phyloP scores from a whole-genome alignment of 1,140 invertebrate species.

The Chymomyza costata region DNA sequence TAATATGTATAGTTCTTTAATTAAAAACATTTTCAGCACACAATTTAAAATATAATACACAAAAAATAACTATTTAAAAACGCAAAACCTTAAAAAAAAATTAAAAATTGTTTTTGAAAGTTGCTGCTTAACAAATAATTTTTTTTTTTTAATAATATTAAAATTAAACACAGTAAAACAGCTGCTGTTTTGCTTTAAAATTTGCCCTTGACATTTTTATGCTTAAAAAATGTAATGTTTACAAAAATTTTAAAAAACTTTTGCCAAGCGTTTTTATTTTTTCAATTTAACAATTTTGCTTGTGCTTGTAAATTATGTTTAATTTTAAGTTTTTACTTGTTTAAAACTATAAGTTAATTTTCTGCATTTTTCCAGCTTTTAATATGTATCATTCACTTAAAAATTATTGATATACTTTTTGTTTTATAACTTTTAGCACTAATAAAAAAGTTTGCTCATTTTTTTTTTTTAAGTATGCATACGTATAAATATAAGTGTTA shows the following conservation, averaged over 20 bases:
- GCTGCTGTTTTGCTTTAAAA: background rate
- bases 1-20: no score
- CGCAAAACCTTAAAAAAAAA: no score
- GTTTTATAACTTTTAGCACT: constrained; percentile 47
- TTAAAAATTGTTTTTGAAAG: no score
- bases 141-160: background rate
- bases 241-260: no score
- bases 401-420: constrained; percentile 45
- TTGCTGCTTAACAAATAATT: no score
- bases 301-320: constrained; percentile 49
- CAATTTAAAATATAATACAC: no score
- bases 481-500: constrained; percentile 43
- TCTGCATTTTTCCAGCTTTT: constrained; percentile 69
- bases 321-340: constrained; percentile 28
- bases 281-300: constrained; percentile 56
- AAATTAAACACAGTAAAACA: constrained; percentile 8
- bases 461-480: constrained; percentile 24
- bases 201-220: constrained; percentile 2
- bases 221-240: constrained; percentile 16
- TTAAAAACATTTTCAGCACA: no score
- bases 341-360: constrained; percentile 7
- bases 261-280: no score
- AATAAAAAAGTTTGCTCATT: constrained; percentile 45
- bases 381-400: constrained; percentile 57
- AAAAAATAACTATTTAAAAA: constrained; percentile 6